These are phyloP conservation scores for Mastigias papua DNA, from an alignment of 30 jellyfish, hydroid and myxozoan species.

Conservation along the genomic window DNA sequence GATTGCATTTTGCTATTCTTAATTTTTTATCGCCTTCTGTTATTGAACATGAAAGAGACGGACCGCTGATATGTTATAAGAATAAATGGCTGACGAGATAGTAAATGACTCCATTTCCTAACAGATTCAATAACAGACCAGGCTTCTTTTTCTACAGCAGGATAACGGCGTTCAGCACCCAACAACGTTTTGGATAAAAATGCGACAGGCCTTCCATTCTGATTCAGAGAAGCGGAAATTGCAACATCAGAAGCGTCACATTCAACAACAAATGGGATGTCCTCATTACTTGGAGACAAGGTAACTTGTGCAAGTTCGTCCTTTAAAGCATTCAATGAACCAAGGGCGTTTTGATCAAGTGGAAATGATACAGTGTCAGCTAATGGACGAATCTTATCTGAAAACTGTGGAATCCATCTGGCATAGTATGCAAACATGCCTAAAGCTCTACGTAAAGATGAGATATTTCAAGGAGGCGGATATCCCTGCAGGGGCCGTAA, in stretches of 20 bases:
- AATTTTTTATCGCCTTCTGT: conserved; percentile 56
- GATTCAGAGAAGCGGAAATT: conserved; percentile 69
- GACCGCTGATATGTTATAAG: conserved; percentile 76
- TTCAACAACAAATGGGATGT: conserved; percentile 78
- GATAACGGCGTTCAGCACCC: conserved; percentile 22
- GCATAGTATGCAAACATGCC: conserved; percentile 83
- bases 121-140: conserved; percentile 61
- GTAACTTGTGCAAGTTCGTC: conserved; percentile 55
- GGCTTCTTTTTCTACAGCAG: conserved; percentile 72
- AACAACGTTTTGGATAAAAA: conserved; percentile 48
- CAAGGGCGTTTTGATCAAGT: conserved; percentile 39
- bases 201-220: conserved; percentile 81
- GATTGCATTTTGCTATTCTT: conserved; percentile 70
- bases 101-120: conserved; percentile 62
- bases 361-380: conserved; percentile 43
- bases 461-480: conserved; percentile 75
- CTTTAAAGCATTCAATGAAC: conserved; percentile 57
- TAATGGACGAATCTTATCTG: no score
- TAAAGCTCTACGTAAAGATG: conserved; percentile 55
- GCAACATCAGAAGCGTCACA: conserved; percentile 73
- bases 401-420: conserved; percentile 75
- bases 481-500: conserved; percentile 70
- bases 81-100: no score
- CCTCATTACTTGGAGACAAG: conserved; percentile 56
- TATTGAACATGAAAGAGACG: conserved; percentile 80